Base-by-base conservation (phyloP, 1,140 invertebrate genomes). In the Cephus cinctus region DNA sequence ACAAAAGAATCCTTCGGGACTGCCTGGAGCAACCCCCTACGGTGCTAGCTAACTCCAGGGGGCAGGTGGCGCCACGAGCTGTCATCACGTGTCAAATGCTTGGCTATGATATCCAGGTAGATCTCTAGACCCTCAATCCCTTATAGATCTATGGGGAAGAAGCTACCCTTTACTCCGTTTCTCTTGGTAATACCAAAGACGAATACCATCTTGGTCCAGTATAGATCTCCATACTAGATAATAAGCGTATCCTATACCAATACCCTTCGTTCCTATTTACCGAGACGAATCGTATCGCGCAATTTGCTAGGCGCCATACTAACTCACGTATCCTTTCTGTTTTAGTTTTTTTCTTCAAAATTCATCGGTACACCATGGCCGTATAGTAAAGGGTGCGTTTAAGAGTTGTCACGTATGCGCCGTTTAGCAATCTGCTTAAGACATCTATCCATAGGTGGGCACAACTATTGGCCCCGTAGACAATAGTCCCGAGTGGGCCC, bases 51-150 rank as follows among this genome's bases (percentile, higher is more conserved):
- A 67, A 63, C 69, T 59, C 55, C 71, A 54, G 73, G 74, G 71
- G 73, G 73, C 69, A 61, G 58, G 64, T 70, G 74, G 71, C 74
- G 74, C 74, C 74, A 75, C 48, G 64, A 65, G 70, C 71, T 75
- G 73, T 76, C 74, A 74, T 74, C 74, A 73, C 70, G 71, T 71
- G 71, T 68, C 67, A 64, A 49, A 52, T 50, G 41, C 32, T 39
- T 36, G 56, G 50, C 54, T 58, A 65, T 69, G 56, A 65, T 64
- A 59, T 53, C 57, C 67, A 70, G 66, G 67, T 67, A 70, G 46
- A 49, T 47, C 19, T 16, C 30, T 35, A 39, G 43, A 43, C 47
- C 40, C 39, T 30, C 14, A 35, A 22, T 2, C 1, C 40, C 47
- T 22, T 40, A 35, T 43, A 36, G 31, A 2, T n/a, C n/a, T n/a